phyloP scores from a whole-genome alignment of 2,888 invertebrate genomes.

The Drosophila mulleri region DNA sequence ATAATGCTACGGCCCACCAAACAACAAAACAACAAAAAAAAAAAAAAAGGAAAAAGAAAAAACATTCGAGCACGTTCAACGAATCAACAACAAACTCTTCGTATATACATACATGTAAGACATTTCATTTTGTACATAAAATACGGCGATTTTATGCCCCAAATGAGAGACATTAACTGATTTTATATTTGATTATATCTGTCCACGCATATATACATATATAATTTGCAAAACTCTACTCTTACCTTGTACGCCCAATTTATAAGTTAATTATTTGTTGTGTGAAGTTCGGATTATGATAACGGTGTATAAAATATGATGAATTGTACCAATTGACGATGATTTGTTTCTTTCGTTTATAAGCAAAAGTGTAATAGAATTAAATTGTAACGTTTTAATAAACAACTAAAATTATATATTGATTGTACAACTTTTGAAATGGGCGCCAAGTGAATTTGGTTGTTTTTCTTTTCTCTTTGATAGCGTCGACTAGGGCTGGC shows the following conservation, averaged over 20 bases:
- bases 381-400: conserved; percentile 81
- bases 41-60: conserved; percentile 4
- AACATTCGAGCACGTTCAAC: conserved; percentile 74
- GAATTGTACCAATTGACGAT: conserved; percentile 79
- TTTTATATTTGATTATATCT: conserved; percentile 61
- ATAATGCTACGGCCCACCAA: conserved; percentile 49
- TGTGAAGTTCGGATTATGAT: conserved; percentile 70
- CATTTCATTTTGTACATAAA: conserved; percentile 74
- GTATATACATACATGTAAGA: conserved; percentile 58
- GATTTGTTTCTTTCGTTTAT: conserved; percentile 81
- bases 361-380: conserved; percentile 81
- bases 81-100: conserved; percentile 56
- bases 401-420: conserved; percentile 47
- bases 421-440: conserved; percentile 1
- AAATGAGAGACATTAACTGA: conserved; percentile 75
- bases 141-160: conserved; percentile 56
- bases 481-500: conserved; percentile 5
- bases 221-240: conserved; percentile 37
- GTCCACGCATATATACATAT: conserved; percentile 49
- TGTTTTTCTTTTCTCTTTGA: neutral
- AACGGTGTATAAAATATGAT: conserved; percentile 78
- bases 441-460: neutral
- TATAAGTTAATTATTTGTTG: conserved; percentile 64
- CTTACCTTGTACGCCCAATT: conserved; percentile 51
- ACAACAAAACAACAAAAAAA: conserved; percentile 19